Evolutionary conservation across 2,113 vertebrate species (phyloP), one percentile per base, ranked within the genome.

Genomic region (Paramisgurnus dabryanus): DNA sequence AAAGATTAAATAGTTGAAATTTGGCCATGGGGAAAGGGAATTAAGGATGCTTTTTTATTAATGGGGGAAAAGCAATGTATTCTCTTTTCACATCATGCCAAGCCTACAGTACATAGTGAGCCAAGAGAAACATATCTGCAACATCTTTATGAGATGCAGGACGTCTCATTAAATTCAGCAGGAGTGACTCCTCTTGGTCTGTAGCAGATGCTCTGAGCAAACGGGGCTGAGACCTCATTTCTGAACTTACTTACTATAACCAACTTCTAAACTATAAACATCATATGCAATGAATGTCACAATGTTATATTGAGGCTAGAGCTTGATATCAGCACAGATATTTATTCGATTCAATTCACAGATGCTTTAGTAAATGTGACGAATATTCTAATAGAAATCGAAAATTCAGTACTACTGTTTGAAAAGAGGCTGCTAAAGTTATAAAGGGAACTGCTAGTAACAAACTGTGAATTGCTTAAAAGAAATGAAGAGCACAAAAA

Each of bases 71-170:
- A 43, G 34, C 67, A 43, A 75, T 64, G 45, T 50, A 77, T 84
- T 84, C 67, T 80, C 73, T 77, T 60, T 80, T 79, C 66, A 8
- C 15, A 12, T 50, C 45, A 50, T 77, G 78, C 73, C 78, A 80
- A 63, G 55, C 18, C 50, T 80, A 77, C 27, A 34, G 27, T 34
- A 34, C 67, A 76, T 49, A 17, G n/a, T 41, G 78, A 80, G 73
- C 73, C 82, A 84, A 77, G 78, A 77, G 61, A 67, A 80, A 67
- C 60, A 22, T 72, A 84, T 70, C 78, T 80, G 53, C 49, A 22
- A 63, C 73, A 60, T 80, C 73, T 72, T 67, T 50, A 67, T 68
- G 65, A 66, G 71, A 80, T 70, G 73, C 72, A 80, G 61, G 67
- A 80, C 71, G 66, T 80, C 79, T 66, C 73, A 72, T 66, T 58